Evolutionary conservation across 1,140 invertebrate genomes (phyloP).

Genomic region (Bathynomus jamesi): DNA sequence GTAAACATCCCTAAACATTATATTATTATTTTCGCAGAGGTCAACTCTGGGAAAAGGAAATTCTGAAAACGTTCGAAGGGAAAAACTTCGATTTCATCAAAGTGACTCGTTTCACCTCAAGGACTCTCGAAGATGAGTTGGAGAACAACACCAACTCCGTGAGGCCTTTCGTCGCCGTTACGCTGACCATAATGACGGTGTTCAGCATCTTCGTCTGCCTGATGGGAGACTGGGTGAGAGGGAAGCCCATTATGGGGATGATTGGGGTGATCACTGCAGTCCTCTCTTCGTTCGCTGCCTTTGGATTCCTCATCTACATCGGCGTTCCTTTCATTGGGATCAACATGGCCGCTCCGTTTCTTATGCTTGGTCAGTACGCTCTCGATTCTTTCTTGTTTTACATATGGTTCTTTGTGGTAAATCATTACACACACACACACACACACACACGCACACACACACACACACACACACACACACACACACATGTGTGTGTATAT

Average conservation of each 20-base stretch:
- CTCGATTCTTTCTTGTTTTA: too few relatives aligned
- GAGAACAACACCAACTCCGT: constrained; percentile 83
- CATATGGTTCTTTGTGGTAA: too few relatives aligned
- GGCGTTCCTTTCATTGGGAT: constrained; percentile 93
- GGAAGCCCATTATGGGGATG: constrained; percentile 81
- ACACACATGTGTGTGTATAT: too few relatives aligned
- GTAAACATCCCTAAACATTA: too few relatives aligned
- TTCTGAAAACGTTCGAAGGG: not conserved
- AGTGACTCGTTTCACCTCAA: constrained; percentile 58
- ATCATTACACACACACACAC: too few relatives aligned
- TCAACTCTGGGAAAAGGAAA: not conserved
- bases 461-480: too few relatives aligned
- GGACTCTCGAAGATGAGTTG: constrained; percentile 77
- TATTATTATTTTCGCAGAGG: not conserved
- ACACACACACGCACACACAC: too few relatives aligned
- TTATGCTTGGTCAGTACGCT: constrained; percentile 52
- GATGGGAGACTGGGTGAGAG: constrained; percentile 77
- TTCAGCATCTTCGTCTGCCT: constrained; percentile 63
- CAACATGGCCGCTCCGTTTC: constrained; percentile 50
- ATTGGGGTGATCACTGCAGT: constrained; percentile 82
- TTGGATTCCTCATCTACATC: constrained; percentile 81
- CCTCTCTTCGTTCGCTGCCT: constrained; percentile 80
- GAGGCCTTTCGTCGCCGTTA: constrained; percentile 77
- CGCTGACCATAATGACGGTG: constrained; percentile 73
- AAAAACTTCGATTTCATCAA: not conserved